Evolutionary conservation across 2,113 vertebrate genomes (phyloP), one percentile per base, ranked within the genome.

Genomic region (Eurystomus gularis): DNA sequence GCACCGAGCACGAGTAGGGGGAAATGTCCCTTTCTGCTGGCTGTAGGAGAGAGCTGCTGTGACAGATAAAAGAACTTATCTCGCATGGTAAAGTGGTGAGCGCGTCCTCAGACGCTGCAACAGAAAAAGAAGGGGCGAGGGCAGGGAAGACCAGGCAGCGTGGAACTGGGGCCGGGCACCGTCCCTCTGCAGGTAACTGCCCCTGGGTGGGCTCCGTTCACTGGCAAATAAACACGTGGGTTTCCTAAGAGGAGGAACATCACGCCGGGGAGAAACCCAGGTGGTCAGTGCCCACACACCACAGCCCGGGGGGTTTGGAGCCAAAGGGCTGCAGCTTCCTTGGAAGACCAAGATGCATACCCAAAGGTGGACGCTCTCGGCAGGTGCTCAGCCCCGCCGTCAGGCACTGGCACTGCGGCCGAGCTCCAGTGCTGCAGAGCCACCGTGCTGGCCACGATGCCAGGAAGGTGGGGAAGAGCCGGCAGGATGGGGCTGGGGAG

Each of bases 331-430:
- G 81, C 77, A 29, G 92, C 58, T 40, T 87, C 84, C 88, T 66
- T 14, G 31, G 70, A 78, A 92, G 88, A 75, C 35, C 86, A 90
- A 71, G 94, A 86, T 5, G 65, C 3, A 6, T 2, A 10, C 6
- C 78, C 5, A 51, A 55, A 70, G 60, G 80, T 2, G 29, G 94
- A 81, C 2, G 64, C 42, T 81, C 39, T 44, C 58, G 3, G 1
- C 1, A 1, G 48, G n/a, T 2, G 6, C 75, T 44, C 70, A 33
- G 88, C 39, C 60, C 31, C 51, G 8, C 17, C 0, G 13, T 54
- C 1, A 1, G 35, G 81, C 58, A 84, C 31, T 2, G 2, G 48
- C 2, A 6, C n/a, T 58, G 1, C 1, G 49, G 81, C 44, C 2
- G 2, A 75, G 52, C 52, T 46, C 52, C 0, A 2, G 57, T 7